Percentiles rank a stretch among this genome's conserved stretches.
These are phyloP conservation scores for Equus przewalskii DNA, from an alignment of 2,113 vertebrate species.

Conservation along the genomic window DNA sequence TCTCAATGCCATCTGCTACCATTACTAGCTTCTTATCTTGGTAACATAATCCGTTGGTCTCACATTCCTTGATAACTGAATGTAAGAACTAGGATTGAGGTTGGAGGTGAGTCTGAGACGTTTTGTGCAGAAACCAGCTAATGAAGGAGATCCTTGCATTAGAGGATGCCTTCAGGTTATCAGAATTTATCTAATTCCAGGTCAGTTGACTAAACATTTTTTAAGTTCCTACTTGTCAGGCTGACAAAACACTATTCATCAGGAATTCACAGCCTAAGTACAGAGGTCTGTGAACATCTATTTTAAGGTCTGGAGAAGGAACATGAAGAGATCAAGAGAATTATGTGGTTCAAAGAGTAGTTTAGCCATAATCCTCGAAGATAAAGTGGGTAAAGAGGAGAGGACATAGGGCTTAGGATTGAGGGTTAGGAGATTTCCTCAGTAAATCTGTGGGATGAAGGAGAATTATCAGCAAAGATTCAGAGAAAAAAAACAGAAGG, in stretches of 20 bases:
- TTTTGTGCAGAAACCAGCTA: background rate
- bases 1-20: background rate
- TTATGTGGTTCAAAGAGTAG: background rate
- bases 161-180: background rate
- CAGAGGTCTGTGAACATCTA: background rate
- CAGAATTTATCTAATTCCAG: background rate
- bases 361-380: background rate
- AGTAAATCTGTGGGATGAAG: background rate
- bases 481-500: background rate
- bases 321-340: background rate
- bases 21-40: background rate
- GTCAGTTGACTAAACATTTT: background rate
- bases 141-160: background rate
- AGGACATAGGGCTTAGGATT: too few relatives aligned
- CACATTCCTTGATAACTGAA: background rate
- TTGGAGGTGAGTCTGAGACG: background rate
- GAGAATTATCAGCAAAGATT: background rate
- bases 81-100: background rate
- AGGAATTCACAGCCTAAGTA: background rate
- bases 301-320: background rate
- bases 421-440: background rate
- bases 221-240: background rate
- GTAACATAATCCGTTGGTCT: background rate
- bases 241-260: background rate
- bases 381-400: background rate